A percentile compares a stretch with the other conserved stretches of the same genome.
Conservation (phyloP, 2,888 invertebrate species). For the Pristionchus japonicus region DNA sequence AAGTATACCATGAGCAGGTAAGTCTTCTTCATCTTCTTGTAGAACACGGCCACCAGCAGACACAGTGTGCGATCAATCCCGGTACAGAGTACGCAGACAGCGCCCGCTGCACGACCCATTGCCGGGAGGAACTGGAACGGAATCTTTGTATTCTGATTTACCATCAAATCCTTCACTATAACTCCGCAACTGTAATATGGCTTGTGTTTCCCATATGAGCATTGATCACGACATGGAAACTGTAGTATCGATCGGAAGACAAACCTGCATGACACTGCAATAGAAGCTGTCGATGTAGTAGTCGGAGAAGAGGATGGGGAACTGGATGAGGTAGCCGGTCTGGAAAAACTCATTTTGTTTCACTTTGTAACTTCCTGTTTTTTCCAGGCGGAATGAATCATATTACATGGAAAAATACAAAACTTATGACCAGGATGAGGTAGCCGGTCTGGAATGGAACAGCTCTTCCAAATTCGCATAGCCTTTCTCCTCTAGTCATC, state of each 20-base stretch:
- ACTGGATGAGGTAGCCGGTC: not conserved
- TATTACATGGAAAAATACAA: not conserved
- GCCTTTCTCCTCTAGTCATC: too few species aligned
- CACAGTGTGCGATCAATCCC: not conserved
- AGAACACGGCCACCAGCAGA: not conserved
- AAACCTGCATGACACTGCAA: not conserved
- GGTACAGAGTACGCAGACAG: not conserved
- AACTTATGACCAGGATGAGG: too few species aligned
- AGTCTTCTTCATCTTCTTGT: not conserved
- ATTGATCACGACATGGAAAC: too few species aligned
- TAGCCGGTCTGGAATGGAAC: too few species aligned
- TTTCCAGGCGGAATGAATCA: too few species aligned
- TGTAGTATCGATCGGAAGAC: too few species aligned
- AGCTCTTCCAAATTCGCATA: too few species aligned
- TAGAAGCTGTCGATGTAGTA: not conserved
- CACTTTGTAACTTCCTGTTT: too few species aligned
- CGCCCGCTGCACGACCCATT: not conserved
- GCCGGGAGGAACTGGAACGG: not conserved
- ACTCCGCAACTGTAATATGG: too few species aligned
- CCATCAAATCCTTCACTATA: too few species aligned
- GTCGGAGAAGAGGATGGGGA: not conserved
- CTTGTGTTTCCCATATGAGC: too few species aligned
- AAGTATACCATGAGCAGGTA: not conserved
- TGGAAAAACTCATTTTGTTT: too few species aligned
- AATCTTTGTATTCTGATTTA: not conserved